A percentile compares a stretch with the other conserved stretches of the same genome.
phyloP scores from a whole-genome alignment of 2,888 invertebrate genomes.

The Phrixothrix hirtus region DNA sequence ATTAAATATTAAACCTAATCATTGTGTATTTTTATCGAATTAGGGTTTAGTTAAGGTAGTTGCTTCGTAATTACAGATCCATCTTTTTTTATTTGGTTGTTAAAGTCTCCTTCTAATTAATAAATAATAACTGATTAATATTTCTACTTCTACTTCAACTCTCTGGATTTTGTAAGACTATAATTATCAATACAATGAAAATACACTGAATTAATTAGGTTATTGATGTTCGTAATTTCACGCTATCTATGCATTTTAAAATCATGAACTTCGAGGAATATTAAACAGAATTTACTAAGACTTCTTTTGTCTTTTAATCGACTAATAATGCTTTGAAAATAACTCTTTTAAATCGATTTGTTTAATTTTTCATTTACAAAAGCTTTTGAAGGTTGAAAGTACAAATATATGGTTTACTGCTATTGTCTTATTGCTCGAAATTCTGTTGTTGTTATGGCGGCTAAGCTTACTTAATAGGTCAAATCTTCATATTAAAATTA shows the following conservation, averaged over 20 bases:
- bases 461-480: too few species aligned
- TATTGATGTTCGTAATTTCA: background rate
- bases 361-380: too few species aligned
- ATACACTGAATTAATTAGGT: background rate
- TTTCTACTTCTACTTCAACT: background rate
- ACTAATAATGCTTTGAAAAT: background rate
- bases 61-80: slow-evolving; percentile 18
- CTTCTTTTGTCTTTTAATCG: background rate
- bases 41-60: slow-evolving; percentile 19
- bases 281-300: too few species aligned
- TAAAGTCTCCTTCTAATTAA: slow-evolving; percentile 19
- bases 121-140: slow-evolving; percentile 19
- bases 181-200: background rate
- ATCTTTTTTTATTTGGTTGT: slow-evolving; percentile 25
- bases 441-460: too few species aligned
- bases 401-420: too few species aligned
- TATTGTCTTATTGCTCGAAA: too few species aligned
- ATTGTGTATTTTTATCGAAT: slow-evolving; percentile 33
- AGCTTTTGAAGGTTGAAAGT: too few species aligned
- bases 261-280: too few species aligned
- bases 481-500: too few species aligned
- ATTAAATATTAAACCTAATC: slow-evolving; percentile 41
- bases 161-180: background rate
- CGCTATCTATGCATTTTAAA: too few species aligned
- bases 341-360: too few species aligned